A percentile compares a stretch with the other conserved stretches of the same genome.
Conservation (phyloP, 2,888 invertebrate species). For the Limnephilus lunatus region DNA sequence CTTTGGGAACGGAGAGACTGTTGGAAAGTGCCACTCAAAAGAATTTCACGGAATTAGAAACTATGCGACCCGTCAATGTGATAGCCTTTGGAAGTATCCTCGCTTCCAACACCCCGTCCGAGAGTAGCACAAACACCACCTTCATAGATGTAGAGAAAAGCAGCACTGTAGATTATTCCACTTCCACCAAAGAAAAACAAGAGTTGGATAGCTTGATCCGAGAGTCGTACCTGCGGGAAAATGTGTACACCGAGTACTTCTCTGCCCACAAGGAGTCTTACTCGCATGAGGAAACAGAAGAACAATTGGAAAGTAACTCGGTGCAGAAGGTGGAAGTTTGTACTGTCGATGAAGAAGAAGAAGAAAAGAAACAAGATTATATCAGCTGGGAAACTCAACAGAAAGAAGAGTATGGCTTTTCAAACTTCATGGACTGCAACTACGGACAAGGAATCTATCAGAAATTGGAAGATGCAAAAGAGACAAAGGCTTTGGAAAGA, state of each 20-base stretch:
- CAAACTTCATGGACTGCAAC: conserved; percentile 75
- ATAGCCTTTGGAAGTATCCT: conserved; percentile 73
- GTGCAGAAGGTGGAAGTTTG: conserved; percentile 68
- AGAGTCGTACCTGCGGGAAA: conserved; percentile 73
- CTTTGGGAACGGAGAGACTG: conserved; percentile 64
- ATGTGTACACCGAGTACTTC: conserved; percentile 73
- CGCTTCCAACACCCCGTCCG: conserved; percentile 9
- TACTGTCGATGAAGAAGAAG: conserved; percentile 45
- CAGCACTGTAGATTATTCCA: conserved; percentile 60
- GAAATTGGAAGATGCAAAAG: conserved; percentile 67
- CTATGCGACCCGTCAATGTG: conserved; percentile 74
- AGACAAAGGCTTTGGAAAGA: conserved; percentile 71
- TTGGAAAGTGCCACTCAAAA: conserved; percentile 48
- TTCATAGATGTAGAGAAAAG: conserved; percentile 41
- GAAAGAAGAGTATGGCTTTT: conserved; percentile 74
- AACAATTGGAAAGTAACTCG: conserved; percentile 68
- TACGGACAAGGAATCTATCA: conserved; percentile 67
- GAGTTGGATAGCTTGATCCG: conserved; percentile 75
- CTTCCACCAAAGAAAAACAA: conserved; percentile 73
- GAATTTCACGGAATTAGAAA: conserved; percentile 69
- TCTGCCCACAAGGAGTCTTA: conserved; percentile 74
- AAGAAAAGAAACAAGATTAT: conserved; percentile 69
- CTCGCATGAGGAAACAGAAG: conserved; percentile 70
- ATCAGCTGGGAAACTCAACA: conserved; percentile 75
- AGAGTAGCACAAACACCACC: neutral